Evolutionary conservation across 2,888 invertebrate species (phyloP).

Genomic region (Reticulitermes lucifugus): DNA sequence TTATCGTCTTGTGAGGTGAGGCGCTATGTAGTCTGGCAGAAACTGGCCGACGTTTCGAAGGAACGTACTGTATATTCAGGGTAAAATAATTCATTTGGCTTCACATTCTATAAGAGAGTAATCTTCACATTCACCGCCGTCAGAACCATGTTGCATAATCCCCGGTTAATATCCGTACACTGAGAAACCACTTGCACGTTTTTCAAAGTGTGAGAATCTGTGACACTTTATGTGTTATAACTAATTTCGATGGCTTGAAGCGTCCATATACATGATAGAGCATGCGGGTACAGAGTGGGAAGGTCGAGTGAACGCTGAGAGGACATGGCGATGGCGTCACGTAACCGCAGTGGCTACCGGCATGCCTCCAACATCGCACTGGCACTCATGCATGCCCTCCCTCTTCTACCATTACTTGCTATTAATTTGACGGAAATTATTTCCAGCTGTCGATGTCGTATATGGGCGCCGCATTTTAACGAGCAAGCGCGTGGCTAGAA

Average conservation of each 20-base stretch:
- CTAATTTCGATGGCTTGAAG: no score
- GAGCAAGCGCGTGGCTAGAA: conserved; percentile 19
- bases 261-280: not conserved
- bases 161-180: no score
- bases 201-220: not conserved
- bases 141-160: no score
- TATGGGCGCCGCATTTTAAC: conserved; percentile 42
- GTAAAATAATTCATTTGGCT: not conserved
- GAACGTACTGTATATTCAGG: no score
- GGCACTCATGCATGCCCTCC: not conserved
- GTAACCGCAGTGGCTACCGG: not conserved
- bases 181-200: not conserved
- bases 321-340: not conserved
- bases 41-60: no score
- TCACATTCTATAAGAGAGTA: not conserved
- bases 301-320: not conserved
- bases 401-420: conserved; percentile 20
- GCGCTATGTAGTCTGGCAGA: no score
- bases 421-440: conserved; percentile 49
- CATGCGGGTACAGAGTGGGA: not conserved
- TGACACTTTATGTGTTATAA: not conserved
- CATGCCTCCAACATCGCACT: not conserved
- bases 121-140: no score
- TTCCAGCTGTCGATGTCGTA: conserved; percentile 47
- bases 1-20: not conserved